Evolutionary conservation across 1,140 invertebrate species (phyloP), one percentile per base, ranked within the genome.

Genomic region (Papilio polyxenes): DNA sequence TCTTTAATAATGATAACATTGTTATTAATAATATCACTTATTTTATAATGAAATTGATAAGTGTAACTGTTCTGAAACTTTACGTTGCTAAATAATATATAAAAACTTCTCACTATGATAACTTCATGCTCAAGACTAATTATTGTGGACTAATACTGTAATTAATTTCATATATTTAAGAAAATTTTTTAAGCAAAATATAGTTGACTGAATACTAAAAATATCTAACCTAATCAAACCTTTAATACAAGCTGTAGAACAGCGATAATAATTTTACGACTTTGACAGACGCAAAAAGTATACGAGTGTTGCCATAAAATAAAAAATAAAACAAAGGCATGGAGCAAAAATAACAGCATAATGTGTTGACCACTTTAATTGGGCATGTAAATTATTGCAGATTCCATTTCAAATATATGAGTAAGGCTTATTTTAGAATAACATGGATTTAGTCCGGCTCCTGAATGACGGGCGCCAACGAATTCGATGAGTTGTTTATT

Each of bases 401-500:
- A 65, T 69, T 80, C 59, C 78, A 49, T 69, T 80, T 80, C 48
- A 49, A 69, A 80, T 69, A 49, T 80, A 49, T 80, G 78, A 80
- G 37, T 80, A 80, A 80, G 78, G 78, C 78, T 80, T 80, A 80
- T 80, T 80, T 80, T 65, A 65, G 78, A 62, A 80, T 80, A 80
- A 80, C 78, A 80, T 44, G 78, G 78, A 65, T 80, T 80, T 65
- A 23, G 59, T 62, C 59, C 62, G 78, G 78, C 78, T 80, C 78
- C 78, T 40, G 78, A 48, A 48, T 65, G 78, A 80, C 78, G 78
- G 78, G 78, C 78, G 78, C 78, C 78, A 20, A 80, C 78, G n/a
- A 80, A 80, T 80, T 80, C 78, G 78, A 80, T 80, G 78, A 80
- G 56, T 80, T 80, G 78, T 80, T 80, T 80, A 80, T 80, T 80